phyloP scores from a whole-genome alignment of 2,888 invertebrate species.

The Monoplex corrugatus region DNA sequence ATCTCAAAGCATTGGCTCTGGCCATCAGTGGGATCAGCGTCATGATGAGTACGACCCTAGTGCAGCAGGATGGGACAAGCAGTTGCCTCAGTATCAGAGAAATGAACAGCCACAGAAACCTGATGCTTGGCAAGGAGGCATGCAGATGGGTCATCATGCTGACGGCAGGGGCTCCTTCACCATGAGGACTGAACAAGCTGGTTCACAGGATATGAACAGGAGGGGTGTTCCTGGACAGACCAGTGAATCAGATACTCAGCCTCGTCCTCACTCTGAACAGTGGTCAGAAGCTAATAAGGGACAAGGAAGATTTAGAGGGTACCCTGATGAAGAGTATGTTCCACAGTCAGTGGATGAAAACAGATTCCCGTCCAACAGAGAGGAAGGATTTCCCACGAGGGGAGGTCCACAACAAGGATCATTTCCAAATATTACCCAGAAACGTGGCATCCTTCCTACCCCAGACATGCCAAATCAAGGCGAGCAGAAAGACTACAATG shows the following conservation, averaged over 20 bases:
- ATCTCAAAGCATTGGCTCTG: not conserved
- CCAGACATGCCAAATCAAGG: not conserved
- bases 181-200: not conserved
- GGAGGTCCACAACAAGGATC: conserved; percentile 6
- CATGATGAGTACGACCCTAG: not conserved
- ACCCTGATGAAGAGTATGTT: not conserved
- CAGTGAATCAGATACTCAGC: not conserved
- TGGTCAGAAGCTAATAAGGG: not conserved
- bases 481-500: conserved; percentile 9
- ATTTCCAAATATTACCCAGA: not conserved
- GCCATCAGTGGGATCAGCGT: not conserved
- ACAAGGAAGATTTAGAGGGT: not conserved
- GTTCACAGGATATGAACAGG: conserved; percentile 24
- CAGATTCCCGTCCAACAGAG: not conserved
- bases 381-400: not conserved
- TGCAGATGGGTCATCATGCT: not conserved
- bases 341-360: not conserved
- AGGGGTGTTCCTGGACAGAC: not conserved
- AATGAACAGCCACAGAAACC: not conserved
- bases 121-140: conserved; percentile 24
- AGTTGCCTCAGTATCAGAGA: not conserved
- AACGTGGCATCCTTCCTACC: conserved; percentile 32
- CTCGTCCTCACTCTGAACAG: not conserved
- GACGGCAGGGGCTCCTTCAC: not conserved
- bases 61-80: not conserved